These are phyloP conservation scores for Bettongia penicillata DNA, from an alignment of 2,113 vertebrate genomes.

Conservation along the genomic window DNA sequence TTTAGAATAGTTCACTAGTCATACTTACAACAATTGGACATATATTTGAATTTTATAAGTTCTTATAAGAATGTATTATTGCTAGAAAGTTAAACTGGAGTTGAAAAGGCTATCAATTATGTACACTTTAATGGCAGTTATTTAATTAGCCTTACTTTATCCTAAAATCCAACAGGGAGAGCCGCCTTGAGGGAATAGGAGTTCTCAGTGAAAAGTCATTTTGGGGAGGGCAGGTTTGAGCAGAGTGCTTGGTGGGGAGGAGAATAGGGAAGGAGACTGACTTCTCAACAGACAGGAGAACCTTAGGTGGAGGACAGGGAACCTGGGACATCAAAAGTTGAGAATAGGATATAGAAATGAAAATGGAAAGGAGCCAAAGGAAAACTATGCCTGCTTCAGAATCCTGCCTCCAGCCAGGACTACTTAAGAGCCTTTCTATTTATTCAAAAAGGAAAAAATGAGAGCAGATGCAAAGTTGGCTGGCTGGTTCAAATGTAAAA, in stretches of 20 bases:
- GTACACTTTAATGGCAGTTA: neutral
- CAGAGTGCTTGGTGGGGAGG: neutral
- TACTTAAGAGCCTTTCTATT: neutral
- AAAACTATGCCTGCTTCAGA: neutral
- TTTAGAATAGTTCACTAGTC: neutral
- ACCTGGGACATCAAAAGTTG: neutral
- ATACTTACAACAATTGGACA: neutral
- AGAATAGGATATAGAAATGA: neutral
- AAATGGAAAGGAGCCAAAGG: neutral
- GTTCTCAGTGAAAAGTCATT: slow-evolving; percentile 22
- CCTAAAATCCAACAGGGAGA: neutral
- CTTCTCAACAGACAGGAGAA: neutral
- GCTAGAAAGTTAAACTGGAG: neutral
- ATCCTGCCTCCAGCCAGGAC: slow-evolving; percentile 14
- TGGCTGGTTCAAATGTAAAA: neutral
- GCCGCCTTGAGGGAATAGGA: neutral
- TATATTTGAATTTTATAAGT: neutral
- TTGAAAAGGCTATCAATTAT: neutral
- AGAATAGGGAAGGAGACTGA: neutral
- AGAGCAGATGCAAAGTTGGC: neutral
- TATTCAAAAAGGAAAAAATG: slow-evolving; percentile 34
- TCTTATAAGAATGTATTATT: neutral
- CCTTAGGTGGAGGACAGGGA: neutral
- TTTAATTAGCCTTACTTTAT: neutral
- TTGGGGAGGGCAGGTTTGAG: neutral